These are phyloP conservation scores for Tetranychus piercei DNA, from an alignment of 2,888 invertebrate species.

Conservation along the genomic window DNA sequence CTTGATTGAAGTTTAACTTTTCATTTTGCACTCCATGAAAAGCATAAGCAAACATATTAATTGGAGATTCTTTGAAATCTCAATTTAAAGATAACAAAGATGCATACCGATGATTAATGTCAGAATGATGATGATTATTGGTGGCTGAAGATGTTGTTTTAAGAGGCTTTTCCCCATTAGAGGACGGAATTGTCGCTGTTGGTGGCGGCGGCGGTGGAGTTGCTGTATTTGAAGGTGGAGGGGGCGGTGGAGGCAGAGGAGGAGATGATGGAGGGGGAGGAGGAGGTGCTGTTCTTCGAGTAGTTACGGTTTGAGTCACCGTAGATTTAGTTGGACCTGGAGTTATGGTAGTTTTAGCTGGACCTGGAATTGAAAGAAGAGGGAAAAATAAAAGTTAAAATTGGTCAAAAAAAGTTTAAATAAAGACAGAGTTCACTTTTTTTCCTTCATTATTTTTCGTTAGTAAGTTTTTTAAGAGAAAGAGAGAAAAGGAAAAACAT, in stretches of 20 bases:
- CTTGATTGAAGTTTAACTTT: no score
- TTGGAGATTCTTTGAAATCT: no score
- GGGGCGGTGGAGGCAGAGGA: slow-evolving; percentile 21
- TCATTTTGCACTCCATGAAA: no score
- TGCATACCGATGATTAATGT: slow-evolving; percentile 7
- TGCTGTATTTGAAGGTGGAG: slow-evolving; percentile 22
- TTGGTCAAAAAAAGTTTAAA: no score
- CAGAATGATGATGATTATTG: slow-evolving; percentile 1
- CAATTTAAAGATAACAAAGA: not conserved
- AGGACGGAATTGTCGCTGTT: not conserved
- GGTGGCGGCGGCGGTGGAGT: slow-evolving; percentile 25
- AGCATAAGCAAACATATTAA: no score
- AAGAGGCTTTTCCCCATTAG: not conserved
- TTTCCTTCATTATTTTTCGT: not conserved
- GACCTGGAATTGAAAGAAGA: no score
- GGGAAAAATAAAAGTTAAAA: not conserved
- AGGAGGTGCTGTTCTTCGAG: slow-evolving; percentile 10
- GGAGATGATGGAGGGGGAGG: slow-evolving; percentile 22
- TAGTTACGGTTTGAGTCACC: not conserved
- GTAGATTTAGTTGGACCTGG: not conserved
- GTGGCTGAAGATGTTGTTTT: not conserved
- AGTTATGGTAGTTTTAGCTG: not conserved
- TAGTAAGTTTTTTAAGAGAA: not conserved
- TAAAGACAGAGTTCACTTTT: no score
- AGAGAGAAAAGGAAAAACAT: not conserved